Percentiles rank a stretch among this genome's conserved stretches.
phyloP scores from a whole-genome alignment of 2,113 vertebrate genomes.

The Rhizomys pruinosus region DNA sequence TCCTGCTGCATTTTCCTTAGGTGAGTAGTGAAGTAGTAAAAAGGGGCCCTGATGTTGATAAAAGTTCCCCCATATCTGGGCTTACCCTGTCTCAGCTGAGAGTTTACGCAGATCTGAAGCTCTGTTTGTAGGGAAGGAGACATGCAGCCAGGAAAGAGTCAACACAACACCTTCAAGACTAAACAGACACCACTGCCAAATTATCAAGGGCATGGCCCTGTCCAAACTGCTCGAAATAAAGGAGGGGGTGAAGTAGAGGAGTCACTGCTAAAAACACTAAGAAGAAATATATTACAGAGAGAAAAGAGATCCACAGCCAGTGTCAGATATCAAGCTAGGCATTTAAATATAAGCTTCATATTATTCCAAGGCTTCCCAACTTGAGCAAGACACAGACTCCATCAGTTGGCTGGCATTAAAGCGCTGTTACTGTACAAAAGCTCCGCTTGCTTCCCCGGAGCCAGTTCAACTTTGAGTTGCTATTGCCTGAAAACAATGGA shows the following conservation, averaged over 20 bases:
- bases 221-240: not conserved
- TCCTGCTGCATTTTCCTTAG: not conserved
- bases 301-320: slow-evolving; percentile 57
- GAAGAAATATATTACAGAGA: not conserved
- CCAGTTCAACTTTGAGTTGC: slow-evolving; percentile 84
- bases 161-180: not conserved
- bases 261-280: not conserved
- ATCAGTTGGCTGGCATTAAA: slow-evolving; percentile 79
- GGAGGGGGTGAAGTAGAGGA: not conserved
- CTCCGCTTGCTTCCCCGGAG: slow-evolving; percentile 81
- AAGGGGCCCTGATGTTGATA: not conserved
- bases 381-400: slow-evolving; percentile 69
- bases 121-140: not conserved
- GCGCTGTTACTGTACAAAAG: slow-evolving; percentile 83
- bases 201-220: not conserved
- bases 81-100: not conserved
- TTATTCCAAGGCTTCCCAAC: slow-evolving; percentile 73
- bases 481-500: slow-evolving; percentile 84
- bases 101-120: not conserved
- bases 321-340: slow-evolving; percentile 73
- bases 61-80: not conserved
- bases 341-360: slow-evolving; percentile 81
- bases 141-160: not conserved
- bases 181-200: not conserved
- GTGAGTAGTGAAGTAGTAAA: not conserved